Evolutionary conservation across 2,888 invertebrate species (phyloP).

Genomic region (Electrophaes corylata): DNA sequence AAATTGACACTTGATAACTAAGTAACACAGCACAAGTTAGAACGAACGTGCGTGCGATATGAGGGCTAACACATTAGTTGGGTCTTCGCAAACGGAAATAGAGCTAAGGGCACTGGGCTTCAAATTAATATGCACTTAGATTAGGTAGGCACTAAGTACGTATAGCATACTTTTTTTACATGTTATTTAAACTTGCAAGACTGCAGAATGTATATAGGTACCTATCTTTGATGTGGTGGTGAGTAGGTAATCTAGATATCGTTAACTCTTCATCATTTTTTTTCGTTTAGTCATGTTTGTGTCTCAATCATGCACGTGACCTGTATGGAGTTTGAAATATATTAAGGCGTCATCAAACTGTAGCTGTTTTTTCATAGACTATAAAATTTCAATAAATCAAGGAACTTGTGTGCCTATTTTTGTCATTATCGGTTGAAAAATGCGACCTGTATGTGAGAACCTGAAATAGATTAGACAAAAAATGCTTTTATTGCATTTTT

Average conservation of each 20-base stretch:
- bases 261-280: neutral
- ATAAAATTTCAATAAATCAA: too few relatives aligned
- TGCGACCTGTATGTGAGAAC: too few relatives aligned
- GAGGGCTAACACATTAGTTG: slow-evolving; percentile 5
- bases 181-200: neutral
- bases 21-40: neutral
- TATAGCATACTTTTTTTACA: neutral
- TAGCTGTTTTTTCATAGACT: too few relatives aligned
- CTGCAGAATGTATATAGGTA: neutral
- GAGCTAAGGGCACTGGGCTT: slow-evolving; percentile 7
- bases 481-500: too few relatives aligned
- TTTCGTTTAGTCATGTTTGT: neutral
- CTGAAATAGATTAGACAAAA: too few relatives aligned
- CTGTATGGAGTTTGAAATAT: too few relatives aligned
- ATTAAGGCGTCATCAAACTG: too few relatives aligned
- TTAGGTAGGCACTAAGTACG: too few relatives aligned
- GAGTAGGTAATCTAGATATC: neutral
- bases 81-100: slow-evolving; percentile 11
- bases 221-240: neutral
- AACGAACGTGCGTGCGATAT: neutral
- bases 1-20: too few relatives aligned
- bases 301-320: too few relatives aligned
- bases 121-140: slow-evolving; percentile 6
- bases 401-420: too few relatives aligned
- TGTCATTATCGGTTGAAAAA: too few relatives aligned